phyloP scores from a whole-genome alignment of 1,140 invertebrate species.

The Holotrichia oblita region DNA sequence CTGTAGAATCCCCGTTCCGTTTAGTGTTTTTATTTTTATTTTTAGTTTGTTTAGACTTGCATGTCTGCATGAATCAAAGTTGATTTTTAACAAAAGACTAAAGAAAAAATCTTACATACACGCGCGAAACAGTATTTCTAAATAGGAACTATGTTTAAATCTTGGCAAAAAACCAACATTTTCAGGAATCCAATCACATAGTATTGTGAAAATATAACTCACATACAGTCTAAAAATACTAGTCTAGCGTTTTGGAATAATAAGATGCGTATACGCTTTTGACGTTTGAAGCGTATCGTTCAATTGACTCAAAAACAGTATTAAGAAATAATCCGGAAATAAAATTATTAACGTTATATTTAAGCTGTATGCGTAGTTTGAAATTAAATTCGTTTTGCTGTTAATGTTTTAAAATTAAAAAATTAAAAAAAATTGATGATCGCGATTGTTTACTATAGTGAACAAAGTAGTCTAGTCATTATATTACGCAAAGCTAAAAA shows the following conservation, averaged over 20 bases:
- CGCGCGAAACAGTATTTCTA: background rate
- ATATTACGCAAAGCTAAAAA: background rate
- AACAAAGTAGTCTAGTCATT: background rate
- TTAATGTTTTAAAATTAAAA: too few relatives aligned
- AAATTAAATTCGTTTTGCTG: too few relatives aligned
- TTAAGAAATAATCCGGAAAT: background rate
- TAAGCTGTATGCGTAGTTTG: background rate
- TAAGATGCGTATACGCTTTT: background rate
- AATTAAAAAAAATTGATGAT: too few relatives aligned
- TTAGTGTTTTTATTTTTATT: too few relatives aligned
- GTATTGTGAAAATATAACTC: conserved; percentile 15
- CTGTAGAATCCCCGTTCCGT: too few relatives aligned
- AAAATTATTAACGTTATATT: background rate
- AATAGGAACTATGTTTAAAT: background rate
- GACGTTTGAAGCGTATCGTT: background rate
- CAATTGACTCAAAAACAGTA: background rate
- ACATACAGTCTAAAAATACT: background rate
- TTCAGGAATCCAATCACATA: conserved; percentile 14
- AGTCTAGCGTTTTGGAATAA: background rate
- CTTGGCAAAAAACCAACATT: conserved; percentile 25
- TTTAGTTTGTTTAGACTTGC: too few relatives aligned
- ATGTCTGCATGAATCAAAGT: too few relatives aligned
- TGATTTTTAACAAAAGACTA: too few relatives aligned
- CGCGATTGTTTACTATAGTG: too few relatives aligned
- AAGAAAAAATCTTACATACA: too few relatives aligned